Conservation (phyloP, 2,888 invertebrate species). For the Escarpia spicata region DNA sequence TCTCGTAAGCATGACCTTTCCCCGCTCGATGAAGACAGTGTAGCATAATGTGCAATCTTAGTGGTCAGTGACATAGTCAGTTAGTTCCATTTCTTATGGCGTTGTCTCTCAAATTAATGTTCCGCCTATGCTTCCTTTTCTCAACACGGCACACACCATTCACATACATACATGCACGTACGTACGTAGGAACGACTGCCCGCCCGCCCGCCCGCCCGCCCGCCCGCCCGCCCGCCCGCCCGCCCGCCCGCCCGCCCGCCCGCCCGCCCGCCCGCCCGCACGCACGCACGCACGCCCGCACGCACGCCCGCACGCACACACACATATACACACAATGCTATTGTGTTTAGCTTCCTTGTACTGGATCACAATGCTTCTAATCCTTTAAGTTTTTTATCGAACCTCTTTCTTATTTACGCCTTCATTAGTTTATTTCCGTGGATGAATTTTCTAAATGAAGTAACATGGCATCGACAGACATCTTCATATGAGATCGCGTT, state of each 20-base stretch:
- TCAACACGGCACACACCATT: no score
- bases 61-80: no score
- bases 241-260: neutral
- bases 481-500: neutral
- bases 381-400: neutral
- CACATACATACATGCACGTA: no score
- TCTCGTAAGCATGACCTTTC: no score
- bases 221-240: neutral
- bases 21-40: no score
- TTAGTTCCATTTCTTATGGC: no score
- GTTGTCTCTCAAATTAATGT: no score
- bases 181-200: neutral
- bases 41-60: no score
- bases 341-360: neutral
- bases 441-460: neutral
- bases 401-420: neutral
- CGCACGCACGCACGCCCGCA: neutral
- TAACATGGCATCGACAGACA: neutral
- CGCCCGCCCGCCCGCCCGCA: neutral
- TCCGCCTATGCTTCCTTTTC: no score
- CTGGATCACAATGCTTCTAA: neutral
- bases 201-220: neutral
- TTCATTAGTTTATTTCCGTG: neutral
- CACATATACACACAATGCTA: neutral
- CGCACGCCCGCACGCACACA: neutral